Conservation (phyloP, 2,797 vertebrate species). For the Clarias fuscus region DNA sequence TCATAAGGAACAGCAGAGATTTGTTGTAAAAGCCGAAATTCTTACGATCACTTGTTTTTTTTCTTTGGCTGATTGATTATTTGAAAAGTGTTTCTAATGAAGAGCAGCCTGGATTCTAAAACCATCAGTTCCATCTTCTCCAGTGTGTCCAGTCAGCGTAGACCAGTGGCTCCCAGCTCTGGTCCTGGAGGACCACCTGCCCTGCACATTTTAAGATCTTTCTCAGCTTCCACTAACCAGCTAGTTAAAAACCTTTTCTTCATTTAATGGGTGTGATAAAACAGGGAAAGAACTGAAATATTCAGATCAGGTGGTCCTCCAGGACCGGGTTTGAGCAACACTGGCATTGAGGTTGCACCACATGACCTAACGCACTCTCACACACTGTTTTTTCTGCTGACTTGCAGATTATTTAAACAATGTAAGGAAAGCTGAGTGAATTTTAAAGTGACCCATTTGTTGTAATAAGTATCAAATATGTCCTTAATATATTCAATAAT, state of each 20-base stretch:
- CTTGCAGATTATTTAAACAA: no score
- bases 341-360: not conserved
- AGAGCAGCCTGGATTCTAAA: not conserved
- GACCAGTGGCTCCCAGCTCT: not conserved
- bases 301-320: no score
- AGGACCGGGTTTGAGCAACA: no score
- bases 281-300: no score
- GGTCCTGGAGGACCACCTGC: no score
- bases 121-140: not conserved
- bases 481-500: not conserved
- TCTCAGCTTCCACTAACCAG: no score
- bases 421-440: not conserved
- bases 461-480: not conserved
- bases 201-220: no score
- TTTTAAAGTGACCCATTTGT: not conserved
- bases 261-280: no score
- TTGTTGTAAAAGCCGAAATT: not conserved
- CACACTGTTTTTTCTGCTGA: no score
- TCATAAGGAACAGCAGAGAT: not conserved
- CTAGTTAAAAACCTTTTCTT: no score
- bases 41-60: not conserved
- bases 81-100: not conserved
- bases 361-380: not conserved
- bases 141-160: not conserved
- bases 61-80: no score